Base-by-base conservation (phyloP, 1,140 invertebrate genomes). In the Planococcus citri region DNA sequence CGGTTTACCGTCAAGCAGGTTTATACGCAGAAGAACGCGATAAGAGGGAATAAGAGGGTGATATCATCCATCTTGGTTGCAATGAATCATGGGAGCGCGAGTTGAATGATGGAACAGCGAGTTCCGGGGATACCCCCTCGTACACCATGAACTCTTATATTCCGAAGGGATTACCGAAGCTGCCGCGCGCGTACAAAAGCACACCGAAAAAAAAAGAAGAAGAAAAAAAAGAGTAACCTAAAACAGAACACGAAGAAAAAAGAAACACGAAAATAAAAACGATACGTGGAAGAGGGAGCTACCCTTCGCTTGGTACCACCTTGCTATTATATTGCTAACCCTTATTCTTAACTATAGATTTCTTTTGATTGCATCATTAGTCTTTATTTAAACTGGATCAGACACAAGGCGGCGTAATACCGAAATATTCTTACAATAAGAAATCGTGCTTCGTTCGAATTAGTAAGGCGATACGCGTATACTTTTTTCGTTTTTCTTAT, bases 21-120 rank as follows among this genome's bases (percentile, higher is more conserved):
- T 64, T 58, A 22, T 60, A 60, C 20, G 72, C 14, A 24, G 25
- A 70, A 17, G 68, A 51, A 51, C 10, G 33, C 25, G 58, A 69
- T 70, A 68, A 68, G 72, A 69, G 51, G 69, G 68, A 61, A 69
- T 64, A 38, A 41, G 70, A 69, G 68, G 70, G 72, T 67, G 37
- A 68, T 61, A 41, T 71, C 72, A 73, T 73, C 72, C 72, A 71
- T 73, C 72, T 73, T 69, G 70, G 38, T 37, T 27, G 38, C 72
- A 58, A 73, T 73, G 72, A 73, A 73, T 73, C 72, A 73, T 73
- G 70, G 70, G 60, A 64, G 60, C 60, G 25, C 60, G 60, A 64
- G 60, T 64, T 64, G 60, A 64, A 64, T 64, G 60, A 64, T 64
- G 60, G 60, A 64, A 64, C 60, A 64, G 60, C 60, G 60, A 24